These are phyloP conservation scores for Clarias macrocephalus DNA, from an alignment of 2,113 vertebrate genomes.

Conservation along the genomic window DNA sequence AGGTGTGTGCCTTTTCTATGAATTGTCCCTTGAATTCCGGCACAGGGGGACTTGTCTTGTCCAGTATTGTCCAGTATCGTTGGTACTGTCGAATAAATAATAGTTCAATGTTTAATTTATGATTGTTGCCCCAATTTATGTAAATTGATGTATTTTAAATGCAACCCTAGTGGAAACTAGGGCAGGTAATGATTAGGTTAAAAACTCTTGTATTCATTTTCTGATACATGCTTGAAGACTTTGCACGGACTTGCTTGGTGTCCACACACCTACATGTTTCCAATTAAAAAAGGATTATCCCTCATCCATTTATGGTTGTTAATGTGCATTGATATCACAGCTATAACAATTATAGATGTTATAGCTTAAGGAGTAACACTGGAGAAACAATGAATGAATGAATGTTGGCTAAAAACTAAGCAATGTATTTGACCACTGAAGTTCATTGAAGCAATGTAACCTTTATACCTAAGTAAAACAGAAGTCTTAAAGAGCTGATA, in stretches of 20 bases:
- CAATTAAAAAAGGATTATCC: neutral
- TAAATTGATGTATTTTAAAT: no score
- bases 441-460: neutral
- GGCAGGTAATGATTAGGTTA: no score
- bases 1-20: no score
- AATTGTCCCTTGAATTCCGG: no score
- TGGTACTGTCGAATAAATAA: no score
- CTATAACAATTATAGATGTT: neutral
- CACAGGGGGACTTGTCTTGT: no score
- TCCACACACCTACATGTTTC: neutral
- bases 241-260: neutral
- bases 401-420: no score
- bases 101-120: no score
- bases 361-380: no score
- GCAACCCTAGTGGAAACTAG: no score
- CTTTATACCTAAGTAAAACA: neutral
- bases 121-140: no score
- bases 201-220: neutral
- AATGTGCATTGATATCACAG: neutral
- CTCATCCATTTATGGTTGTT: neutral
- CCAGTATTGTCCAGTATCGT: no score
- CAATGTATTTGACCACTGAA: neutral
- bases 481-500: slow-evolving; percentile 36
- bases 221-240: neutral
- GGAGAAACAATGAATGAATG: neutral